phyloP scores from a whole-genome alignment of 2,888 invertebrate genomes.

The Limnephilus rhombicus region DNA sequence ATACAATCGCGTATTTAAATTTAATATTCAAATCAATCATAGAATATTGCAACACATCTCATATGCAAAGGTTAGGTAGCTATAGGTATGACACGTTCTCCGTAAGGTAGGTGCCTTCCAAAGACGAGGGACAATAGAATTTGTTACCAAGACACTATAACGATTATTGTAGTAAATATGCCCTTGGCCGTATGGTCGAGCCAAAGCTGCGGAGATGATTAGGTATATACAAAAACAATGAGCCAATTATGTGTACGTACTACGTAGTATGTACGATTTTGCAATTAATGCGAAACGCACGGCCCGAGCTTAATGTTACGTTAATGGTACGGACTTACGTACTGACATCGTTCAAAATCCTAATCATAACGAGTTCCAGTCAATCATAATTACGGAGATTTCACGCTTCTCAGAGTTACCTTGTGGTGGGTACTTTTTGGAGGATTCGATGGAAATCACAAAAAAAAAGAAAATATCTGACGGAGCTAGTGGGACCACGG shows the following conservation, averaged over 20 bases:
- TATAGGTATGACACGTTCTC: background rate
- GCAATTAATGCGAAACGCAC: conserved; percentile 27
- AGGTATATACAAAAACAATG: conserved; percentile 15
- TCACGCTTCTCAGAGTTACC: background rate
- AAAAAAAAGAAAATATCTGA: background rate
- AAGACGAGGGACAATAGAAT: conserved; percentile 37
- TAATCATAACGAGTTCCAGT: background rate
- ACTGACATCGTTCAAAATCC: background rate
- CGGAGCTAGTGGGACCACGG: background rate
- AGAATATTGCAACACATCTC: conserved; percentile 19
- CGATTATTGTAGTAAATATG: conserved; percentile 30
- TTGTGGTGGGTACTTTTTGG: background rate
- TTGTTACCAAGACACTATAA: background rate
- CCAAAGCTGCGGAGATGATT: conserved; percentile 9
- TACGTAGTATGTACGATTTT: background rate
- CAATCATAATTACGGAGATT: conserved; percentile 12
- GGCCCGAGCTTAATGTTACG: conserved; percentile 28
- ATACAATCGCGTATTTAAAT: conserved; percentile 31
- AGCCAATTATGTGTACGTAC: conserved; percentile 33
- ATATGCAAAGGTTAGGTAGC: background rate
- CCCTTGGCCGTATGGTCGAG: conserved; percentile 16
- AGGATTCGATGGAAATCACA: background rate
- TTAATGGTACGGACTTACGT: background rate
- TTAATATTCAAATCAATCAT: conserved; percentile 33
- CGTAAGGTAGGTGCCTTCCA: background rate